These are phyloP conservation scores for Stenoptilia bipunctidactyla DNA, from an alignment of 2,888 invertebrate species.

Conservation along the genomic window DNA sequence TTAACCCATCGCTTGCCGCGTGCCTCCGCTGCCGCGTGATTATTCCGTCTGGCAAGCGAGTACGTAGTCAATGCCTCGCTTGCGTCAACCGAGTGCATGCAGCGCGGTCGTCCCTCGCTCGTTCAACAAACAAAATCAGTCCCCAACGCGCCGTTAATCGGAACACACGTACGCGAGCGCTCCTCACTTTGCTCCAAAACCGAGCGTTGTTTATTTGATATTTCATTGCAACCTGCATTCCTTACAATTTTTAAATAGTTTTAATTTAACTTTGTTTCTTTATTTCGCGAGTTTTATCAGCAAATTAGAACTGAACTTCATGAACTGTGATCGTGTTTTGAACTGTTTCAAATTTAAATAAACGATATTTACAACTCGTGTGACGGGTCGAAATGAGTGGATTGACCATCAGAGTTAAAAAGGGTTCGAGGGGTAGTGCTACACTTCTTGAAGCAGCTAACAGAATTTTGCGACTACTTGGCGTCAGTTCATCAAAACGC, in stretches of 20 bases:
- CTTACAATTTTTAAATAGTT: conserved; percentile 22
- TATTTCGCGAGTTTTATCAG: conserved; percentile 7
- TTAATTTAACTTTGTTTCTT: conserved; percentile 18
- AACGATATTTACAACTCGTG: conserved; percentile 44
- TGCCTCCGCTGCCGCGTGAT: conserved; percentile 38
- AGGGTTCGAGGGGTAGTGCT: conserved; percentile 68
- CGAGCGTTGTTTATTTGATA: conserved; percentile 34
- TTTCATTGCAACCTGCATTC: conserved; percentile 25
- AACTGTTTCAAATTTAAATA: conserved; percentile 48
- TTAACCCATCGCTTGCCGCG: conserved; percentile 22
- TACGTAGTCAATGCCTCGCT: conserved; percentile 43
- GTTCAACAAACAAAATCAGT: conserved; percentile 29
- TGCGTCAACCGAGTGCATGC: conserved; percentile 28
- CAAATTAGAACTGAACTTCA: conserved; percentile 11
- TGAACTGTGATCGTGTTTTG: conserved; percentile 56
- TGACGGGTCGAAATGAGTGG: conserved; percentile 66
- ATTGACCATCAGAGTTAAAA: conserved; percentile 67
- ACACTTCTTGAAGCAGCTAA: conserved; percentile 68
- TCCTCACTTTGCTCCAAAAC: conserved; percentile 22
- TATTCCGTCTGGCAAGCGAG: conserved; percentile 56
- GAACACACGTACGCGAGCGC: conserved; percentile 35
- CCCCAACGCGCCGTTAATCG: conserved; percentile 46
- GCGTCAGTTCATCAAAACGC: conserved; percentile 66
- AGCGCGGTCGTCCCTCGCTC: conserved; percentile 21
- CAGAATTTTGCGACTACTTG: conserved; percentile 66